Percentiles rank a stretch among this genome's conserved stretches.
These are phyloP conservation scores for Araneus ventricosus DNA, from an alignment of 1,140 invertebrate genomes.

Conservation along the genomic window DNA sequence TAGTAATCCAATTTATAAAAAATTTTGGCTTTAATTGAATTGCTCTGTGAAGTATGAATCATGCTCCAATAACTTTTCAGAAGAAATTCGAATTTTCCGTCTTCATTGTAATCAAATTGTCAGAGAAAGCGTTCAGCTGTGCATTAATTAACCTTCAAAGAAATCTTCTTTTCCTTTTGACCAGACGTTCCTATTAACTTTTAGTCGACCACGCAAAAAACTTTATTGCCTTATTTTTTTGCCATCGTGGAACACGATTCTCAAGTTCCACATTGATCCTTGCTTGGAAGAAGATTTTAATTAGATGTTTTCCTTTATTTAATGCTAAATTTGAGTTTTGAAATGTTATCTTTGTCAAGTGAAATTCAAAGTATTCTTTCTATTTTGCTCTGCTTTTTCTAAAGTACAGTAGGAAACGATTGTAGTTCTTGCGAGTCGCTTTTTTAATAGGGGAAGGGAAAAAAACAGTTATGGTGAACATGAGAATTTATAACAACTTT, in stretches of 20 bases:
- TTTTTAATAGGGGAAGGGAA: too few relatives aligned
- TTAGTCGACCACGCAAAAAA: not conserved
- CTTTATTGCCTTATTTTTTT: not conserved
- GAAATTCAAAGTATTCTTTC: too few relatives aligned
- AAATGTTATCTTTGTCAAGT: too few relatives aligned
- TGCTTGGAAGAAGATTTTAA: not conserved
- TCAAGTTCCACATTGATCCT: not conserved
- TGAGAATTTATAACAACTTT: too few relatives aligned
- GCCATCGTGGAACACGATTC: not conserved
- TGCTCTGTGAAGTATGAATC: conserved; percentile 12
- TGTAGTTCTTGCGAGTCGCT: too few relatives aligned
- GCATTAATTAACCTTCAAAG: conserved; percentile 58
- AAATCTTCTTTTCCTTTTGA: not conserved
- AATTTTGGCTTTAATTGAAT: conserved; percentile 38
- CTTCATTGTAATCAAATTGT: not conserved
- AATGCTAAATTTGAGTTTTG: not conserved
- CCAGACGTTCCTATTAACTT: conserved; percentile 24
- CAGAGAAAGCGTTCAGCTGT: conserved; percentile 52
- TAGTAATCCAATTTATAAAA: not conserved
- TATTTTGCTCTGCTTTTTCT: too few relatives aligned
- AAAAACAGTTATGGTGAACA: too few relatives aligned
- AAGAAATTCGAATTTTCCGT: conserved; percentile 28
- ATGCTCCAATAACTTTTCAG: conserved; percentile 27
- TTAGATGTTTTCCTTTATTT: not conserved
- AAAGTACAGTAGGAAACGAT: too few relatives aligned